A percentile compares a stretch with the other conserved stretches of the same genome.
Conservation (phyloP, 2,888 invertebrate species). For the Melanostoma mellinum region DNA sequence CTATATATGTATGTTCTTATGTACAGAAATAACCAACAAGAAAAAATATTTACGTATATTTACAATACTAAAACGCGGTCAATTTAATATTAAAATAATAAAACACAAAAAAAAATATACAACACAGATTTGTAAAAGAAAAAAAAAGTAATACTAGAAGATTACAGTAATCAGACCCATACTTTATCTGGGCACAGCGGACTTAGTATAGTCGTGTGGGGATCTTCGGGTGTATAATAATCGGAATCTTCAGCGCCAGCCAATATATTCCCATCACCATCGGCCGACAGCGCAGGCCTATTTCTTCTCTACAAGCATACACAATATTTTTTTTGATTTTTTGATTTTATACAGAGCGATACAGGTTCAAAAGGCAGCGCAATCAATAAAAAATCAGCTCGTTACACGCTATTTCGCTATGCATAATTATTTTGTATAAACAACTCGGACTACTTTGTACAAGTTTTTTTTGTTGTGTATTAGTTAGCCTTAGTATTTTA, state of each 20-base stretch:
- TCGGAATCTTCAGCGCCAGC: conserved; percentile 87
- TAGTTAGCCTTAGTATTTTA: conserved; percentile 60
- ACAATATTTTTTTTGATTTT: conserved; percentile 52
- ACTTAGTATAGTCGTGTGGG: conserved; percentile 86
- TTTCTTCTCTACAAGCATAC: conserved; percentile 75
- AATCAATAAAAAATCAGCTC: conserved; percentile 46
- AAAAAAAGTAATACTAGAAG: conserved; percentile 17
- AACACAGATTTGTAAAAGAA: conserved; percentile 35
- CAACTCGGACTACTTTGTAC: conserved; percentile 47
- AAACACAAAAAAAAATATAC: conserved; percentile 9
- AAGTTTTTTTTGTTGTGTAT: conserved; percentile 33
- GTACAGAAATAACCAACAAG: conserved; percentile 14
- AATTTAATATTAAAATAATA: conserved; percentile 2
- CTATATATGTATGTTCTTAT: conserved; percentile 19
- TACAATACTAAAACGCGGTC: conserved; percentile 39
- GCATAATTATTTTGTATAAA: neutral
- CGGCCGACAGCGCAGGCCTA: conserved; percentile 75
- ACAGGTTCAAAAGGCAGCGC: conserved; percentile 36
- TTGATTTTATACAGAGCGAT: conserved; percentile 36
- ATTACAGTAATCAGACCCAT: conserved; percentile 73
- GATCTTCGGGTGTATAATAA: conserved; percentile 91
- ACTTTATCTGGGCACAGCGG: conserved; percentile 83
- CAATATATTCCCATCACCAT: conserved; percentile 75
- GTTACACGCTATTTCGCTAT: conserved; percentile 25
- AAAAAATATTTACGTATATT: conserved; percentile 34